phyloP scores from a whole-genome alignment of 2,888 invertebrate species.

The Nephrocerus scutellatus region DNA sequence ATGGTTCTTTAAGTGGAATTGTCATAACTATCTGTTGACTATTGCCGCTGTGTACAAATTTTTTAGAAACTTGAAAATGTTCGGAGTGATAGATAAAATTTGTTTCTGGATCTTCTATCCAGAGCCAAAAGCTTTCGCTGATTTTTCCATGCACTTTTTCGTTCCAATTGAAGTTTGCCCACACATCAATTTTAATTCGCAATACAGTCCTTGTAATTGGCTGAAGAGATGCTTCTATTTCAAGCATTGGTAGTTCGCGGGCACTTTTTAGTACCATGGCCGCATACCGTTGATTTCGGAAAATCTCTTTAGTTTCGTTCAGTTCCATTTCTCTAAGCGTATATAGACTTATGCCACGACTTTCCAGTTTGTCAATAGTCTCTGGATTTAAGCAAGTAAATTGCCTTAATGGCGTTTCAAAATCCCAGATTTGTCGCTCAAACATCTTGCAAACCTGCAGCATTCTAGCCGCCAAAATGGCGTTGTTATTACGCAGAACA shows the following conservation, averaged over 20 bases:
- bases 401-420: conserved; percentile 79
- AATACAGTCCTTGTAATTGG: conserved; percentile 93
- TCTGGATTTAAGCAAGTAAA: conserved; percentile 70
- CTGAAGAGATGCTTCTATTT: conserved; percentile 77
- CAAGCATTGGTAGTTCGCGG: conserved; percentile 75
- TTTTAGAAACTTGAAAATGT: conserved; percentile 57
- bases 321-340: conserved; percentile 79
- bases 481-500: conserved; percentile 80
- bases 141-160: conserved; percentile 82
- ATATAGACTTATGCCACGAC: conserved; percentile 65
- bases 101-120: conserved; percentile 94
- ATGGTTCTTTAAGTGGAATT: conserved; percentile 84
- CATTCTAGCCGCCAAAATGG: conserved; percentile 78
- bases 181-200: conserved; percentile 71
- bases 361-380: conserved; percentile 74
- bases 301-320: conserved; percentile 74
- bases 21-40: conserved; percentile 86
- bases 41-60: conserved; percentile 63
- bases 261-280: conserved; percentile 73
- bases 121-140: conserved; percentile 90
- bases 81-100: conserved; percentile 96
- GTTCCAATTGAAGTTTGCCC: conserved; percentile 77
- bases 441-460: conserved; percentile 87
- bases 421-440: conserved; percentile 85
- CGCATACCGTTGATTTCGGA: conserved; percentile 68